A percentile compares a stretch with the other conserved stretches of the same genome.
Conservation (phyloP, 2,888 invertebrate species). For the Bembecia ichneumoniformis region DNA sequence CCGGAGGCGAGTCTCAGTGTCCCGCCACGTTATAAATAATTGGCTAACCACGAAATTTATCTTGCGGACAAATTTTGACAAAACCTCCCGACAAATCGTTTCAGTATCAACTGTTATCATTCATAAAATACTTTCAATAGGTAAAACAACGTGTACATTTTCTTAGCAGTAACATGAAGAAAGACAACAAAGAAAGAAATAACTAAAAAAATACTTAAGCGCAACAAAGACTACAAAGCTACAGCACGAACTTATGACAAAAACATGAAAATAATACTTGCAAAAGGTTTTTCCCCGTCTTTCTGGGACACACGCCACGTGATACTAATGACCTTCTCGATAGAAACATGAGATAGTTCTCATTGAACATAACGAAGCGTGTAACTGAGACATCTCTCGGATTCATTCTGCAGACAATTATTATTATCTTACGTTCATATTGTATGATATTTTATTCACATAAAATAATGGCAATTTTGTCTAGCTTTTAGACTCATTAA, state of each 20-base stretch:
- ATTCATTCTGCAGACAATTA: constrained; percentile 9
- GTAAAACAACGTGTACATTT: no score
- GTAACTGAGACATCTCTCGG: constrained; percentile 16
- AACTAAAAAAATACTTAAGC: no score
- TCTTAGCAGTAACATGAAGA: no score
- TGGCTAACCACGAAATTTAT: constrained; percentile 53
- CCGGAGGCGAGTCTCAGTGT: constrained; percentile 45
- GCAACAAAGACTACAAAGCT: no score
- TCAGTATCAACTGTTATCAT: not conserved
- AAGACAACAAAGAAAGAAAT: no score
- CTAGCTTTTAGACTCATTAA: no score
- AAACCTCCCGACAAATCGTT: constrained; percentile 26
- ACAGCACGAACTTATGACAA: no score
- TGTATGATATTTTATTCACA: no score
- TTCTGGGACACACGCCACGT: constrained; percentile 10
- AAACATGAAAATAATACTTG: not conserved
- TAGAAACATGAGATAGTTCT: constrained; percentile 19
- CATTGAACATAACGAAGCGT: constrained; percentile 20
- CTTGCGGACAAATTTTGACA: constrained; percentile 49
- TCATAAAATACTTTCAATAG: no score
- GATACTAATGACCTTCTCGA: constrained; percentile 19
- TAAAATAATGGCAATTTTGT: no score
- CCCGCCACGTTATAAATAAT: constrained; percentile 57
- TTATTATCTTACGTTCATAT: constrained; percentile 6
- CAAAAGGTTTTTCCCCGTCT: constrained; percentile 13